These are phyloP conservation scores for Chinchilla lanigera DNA, from an alignment of 2,113 vertebrate genomes.

Conservation along the genomic window DNA sequence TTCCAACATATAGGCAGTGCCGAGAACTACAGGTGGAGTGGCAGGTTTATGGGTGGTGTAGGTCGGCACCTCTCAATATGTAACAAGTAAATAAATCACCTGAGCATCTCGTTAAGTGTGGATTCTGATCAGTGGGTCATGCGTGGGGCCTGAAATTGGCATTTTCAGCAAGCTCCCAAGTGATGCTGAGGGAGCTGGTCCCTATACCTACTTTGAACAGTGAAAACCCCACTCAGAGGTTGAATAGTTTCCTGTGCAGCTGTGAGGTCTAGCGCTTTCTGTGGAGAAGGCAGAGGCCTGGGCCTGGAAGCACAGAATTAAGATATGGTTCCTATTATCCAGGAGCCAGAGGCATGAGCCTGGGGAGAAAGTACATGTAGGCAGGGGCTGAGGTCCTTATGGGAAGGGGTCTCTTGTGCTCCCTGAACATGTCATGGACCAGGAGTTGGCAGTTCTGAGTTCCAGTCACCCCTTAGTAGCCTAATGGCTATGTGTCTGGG, in stretches of 20 bases:
- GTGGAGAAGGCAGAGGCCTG: neutral
- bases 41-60: neutral
- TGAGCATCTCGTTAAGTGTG: neutral
- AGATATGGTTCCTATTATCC: neutral
- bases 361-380: neutral
- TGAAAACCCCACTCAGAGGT: neutral
- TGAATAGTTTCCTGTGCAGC: neutral
- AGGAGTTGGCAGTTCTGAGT: neutral
- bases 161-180: neutral
- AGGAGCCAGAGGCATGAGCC: neutral
- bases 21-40: neutral
- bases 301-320: constrained; percentile 1
- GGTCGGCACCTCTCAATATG: neutral
- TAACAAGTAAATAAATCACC: neutral
- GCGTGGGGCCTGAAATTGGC: neutral
- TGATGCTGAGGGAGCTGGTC: neutral
- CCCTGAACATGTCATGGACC: neutral
- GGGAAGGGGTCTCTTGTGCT: neutral
- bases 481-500: neutral
- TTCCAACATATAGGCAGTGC: neutral
- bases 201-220: neutral
- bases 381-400: neutral
- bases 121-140: neutral
- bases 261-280: constrained; percentile 27
- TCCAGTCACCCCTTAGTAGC: neutral